Conservation (phyloP, 2,888 invertebrate species). For the Colostygia pectinataria region DNA sequence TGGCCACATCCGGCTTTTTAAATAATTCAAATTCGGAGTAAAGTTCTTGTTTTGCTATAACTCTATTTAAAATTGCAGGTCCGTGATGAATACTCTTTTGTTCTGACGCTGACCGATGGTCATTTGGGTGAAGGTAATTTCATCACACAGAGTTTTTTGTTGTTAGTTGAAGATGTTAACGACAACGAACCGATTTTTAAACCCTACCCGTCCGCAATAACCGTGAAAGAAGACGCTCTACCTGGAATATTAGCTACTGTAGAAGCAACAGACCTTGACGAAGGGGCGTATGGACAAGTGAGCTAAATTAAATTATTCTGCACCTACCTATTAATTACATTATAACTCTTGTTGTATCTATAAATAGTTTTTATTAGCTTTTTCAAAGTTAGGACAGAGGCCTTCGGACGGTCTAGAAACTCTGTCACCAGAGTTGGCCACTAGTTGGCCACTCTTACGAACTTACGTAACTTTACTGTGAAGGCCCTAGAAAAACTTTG, state of each 20-base stretch:
- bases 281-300: slow-evolving; percentile 95
- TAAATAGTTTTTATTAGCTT: too few relatives aligned
- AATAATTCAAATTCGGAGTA: too few relatives aligned
- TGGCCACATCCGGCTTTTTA: too few relatives aligned
- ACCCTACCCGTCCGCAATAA: slow-evolving; percentile 92
- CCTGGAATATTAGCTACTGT: slow-evolving; percentile 90
- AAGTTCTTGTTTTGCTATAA: too few relatives aligned
- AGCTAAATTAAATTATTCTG: not conserved
- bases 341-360: not conserved
- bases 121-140: slow-evolving; percentile 93
- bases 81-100: slow-evolving; percentile 94
- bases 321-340: not conserved
- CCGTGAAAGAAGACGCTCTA: slow-evolving; percentile 89
- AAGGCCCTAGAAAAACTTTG: too few relatives aligned
- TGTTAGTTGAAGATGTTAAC: slow-evolving; percentile 95
- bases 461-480: too few relatives aligned
- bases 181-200: slow-evolving; percentile 95
- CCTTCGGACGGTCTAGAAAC: too few relatives aligned
- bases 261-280: slow-evolving; percentile 94
- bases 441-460: too few relatives aligned
- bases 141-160: slow-evolving; percentile 93
- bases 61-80: too few relatives aligned
- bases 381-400: too few relatives aligned
- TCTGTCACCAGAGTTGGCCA: too few relatives aligned
- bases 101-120: slow-evolving; percentile 94